phyloP scores from a whole-genome alignment of 2,797 vertebrate genomes.

The Liparis tanakae region DNA sequence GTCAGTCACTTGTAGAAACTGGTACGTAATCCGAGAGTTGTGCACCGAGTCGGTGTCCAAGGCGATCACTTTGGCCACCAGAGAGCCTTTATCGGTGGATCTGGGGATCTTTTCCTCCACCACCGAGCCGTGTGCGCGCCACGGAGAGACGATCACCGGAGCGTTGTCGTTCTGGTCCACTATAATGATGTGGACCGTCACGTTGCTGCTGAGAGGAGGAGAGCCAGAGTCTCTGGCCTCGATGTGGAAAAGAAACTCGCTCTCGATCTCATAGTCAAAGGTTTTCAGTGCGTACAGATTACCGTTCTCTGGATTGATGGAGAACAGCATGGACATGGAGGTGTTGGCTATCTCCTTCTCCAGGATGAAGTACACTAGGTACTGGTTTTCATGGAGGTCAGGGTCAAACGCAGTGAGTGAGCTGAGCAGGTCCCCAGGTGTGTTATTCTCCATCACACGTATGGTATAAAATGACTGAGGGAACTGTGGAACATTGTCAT shows the following conservation, averaged over 20 bases:
- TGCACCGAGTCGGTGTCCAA: slow-evolving; percentile 74
- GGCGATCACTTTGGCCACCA: slow-evolving; percentile 75
- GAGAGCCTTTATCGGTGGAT: slow-evolving; percentile 72
- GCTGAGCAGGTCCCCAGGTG: slow-evolving; percentile 65
- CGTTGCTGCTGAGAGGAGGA: slow-evolving; percentile 76
- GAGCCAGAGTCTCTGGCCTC: slow-evolving; percentile 77
- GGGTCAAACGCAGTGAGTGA: slow-evolving; percentile 72
- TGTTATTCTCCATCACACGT: slow-evolving; percentile 73
- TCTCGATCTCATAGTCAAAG: slow-evolving; percentile 75
- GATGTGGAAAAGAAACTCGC: slow-evolving; percentile 72
- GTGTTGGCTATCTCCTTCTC: slow-evolving; percentile 75
- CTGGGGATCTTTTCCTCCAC: slow-evolving; percentile 62
- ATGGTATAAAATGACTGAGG: slow-evolving; percentile 68
- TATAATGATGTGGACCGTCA: slow-evolving; percentile 70
- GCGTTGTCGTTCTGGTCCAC: slow-evolving; percentile 76
- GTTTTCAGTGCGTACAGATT: slow-evolving; percentile 75
- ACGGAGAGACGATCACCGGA: slow-evolving; percentile 73
- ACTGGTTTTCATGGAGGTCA: slow-evolving; percentile 79
- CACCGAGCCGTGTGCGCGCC: slow-evolving; percentile 67
- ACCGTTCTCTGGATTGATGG: slow-evolving; percentile 75
- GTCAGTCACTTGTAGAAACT: slow-evolving; percentile 76
- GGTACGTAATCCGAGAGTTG: slow-evolving; percentile 77
- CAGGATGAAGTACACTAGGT: slow-evolving; percentile 76
- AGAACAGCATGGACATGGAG: slow-evolving; percentile 76
- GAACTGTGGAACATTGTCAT: slow-evolving; percentile 81